phyloP scores from a whole-genome alignment of 2,888 invertebrate genomes.

The Opisthograptis luteolata region DNA sequence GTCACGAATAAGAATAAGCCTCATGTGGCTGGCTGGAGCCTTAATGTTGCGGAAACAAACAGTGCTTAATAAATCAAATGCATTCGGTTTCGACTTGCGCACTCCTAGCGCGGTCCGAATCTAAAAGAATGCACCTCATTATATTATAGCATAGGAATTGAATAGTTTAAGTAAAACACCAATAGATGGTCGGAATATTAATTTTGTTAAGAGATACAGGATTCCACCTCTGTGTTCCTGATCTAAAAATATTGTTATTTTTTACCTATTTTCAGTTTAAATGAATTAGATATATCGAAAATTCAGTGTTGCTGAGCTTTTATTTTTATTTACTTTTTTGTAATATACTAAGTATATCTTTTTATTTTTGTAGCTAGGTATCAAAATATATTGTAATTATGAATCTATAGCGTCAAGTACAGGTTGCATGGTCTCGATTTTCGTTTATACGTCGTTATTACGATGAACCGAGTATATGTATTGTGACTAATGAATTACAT shows the following conservation, averaged over 20 bases:
- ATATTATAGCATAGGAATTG: slow-evolving; percentile 80
- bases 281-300: slow-evolving; percentile 61
- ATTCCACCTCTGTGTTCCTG: slow-evolving; percentile 72
- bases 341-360: slow-evolving; percentile 73
- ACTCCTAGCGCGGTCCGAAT: neutral
- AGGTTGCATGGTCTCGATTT: slow-evolving; percentile 52
- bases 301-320: slow-evolving; percentile 68
- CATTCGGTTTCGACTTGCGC: slow-evolving; percentile 39
- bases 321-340: slow-evolving; percentile 71
- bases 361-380: slow-evolving; percentile 71
- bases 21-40: too few relatives aligned
- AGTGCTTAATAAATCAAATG: slow-evolving; percentile 52
- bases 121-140: slow-evolving; percentile 53
- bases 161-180: slow-evolving; percentile 79
- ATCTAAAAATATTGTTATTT: slow-evolving; percentile 58
- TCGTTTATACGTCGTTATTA: slow-evolving; percentile 49
- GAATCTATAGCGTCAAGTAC: slow-evolving; percentile 52
- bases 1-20: too few relatives aligned
- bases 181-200: slow-evolving; percentile 69
- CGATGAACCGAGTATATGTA: slow-evolving; percentile 41
- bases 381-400: slow-evolving; percentile 46
- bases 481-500: slow-evolving; percentile 45
- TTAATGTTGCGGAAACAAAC: slow-evolving; percentile 49
- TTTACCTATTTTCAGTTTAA: slow-evolving; percentile 56
- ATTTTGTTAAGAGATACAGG: slow-evolving; percentile 74